These are phyloP conservation scores for Belonocnema kinseyi DNA, from an alignment of 1,140 invertebrate genomes.

Conservation along the genomic window DNA sequence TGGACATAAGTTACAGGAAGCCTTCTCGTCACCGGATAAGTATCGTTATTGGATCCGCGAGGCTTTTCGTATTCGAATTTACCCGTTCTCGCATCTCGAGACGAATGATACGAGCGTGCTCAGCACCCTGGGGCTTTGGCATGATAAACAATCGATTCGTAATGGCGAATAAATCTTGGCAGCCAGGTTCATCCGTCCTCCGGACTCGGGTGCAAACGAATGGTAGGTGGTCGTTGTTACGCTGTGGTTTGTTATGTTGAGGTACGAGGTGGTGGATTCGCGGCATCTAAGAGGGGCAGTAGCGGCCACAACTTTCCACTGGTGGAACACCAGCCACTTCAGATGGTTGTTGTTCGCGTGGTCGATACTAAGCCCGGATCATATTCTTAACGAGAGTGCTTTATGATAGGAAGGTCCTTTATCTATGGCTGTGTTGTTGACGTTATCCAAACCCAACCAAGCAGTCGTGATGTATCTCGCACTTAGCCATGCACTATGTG, in stretches of 20 bases:
- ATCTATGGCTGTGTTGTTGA: constrained; percentile 72
- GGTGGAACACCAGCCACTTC: constrained; percentile 34
- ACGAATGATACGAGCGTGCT: constrained; percentile 41
- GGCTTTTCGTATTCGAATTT: constrained; percentile 11
- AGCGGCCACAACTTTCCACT: constrained; percentile 66
- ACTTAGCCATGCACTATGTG: constrained; percentile 66
- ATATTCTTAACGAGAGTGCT: constrained; percentile 75
- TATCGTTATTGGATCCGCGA: constrained; percentile 39
- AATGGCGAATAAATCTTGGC: constrained; percentile 62
- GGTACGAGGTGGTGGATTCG: constrained; percentile 63
- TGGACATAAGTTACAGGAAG: constrained; percentile 30
- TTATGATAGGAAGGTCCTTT: constrained; percentile 70
- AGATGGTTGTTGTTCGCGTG: constrained; percentile 60
- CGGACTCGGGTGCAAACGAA: constrained; percentile 57
- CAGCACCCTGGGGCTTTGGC: constrained; percentile 38
- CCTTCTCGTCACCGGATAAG: constrained; percentile 43
- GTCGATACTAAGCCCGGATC: constrained; percentile 72
- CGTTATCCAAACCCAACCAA: constrained; percentile 69
- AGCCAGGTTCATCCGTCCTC: constrained; percentile 62
- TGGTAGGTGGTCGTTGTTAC: constrained; percentile 56
- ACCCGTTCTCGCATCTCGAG: constrained; percentile 25
- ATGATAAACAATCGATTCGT: constrained; percentile 66
- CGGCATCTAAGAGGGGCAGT: constrained; percentile 64
- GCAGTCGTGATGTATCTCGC: constrained; percentile 73
- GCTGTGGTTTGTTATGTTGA: constrained; percentile 56